These are phyloP conservation scores for Meloidogyne exigua DNA, from an alignment of 1,140 invertebrate genomes.

Conservation along the genomic window DNA sequence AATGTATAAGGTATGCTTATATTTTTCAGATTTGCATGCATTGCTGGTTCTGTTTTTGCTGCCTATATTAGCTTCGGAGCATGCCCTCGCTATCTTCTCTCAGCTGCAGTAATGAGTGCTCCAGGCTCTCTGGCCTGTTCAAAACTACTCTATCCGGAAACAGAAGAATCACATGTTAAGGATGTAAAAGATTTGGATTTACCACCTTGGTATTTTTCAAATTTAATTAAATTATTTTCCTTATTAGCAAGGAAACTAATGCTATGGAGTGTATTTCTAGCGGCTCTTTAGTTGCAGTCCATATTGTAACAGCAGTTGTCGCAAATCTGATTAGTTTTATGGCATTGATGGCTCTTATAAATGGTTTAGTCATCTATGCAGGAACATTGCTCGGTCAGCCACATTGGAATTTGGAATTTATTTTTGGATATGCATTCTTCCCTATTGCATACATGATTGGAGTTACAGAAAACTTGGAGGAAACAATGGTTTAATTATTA, in stretches of 20 bases:
- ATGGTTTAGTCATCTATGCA: constrained; percentile 77
- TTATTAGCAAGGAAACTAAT: constrained; percentile 19
- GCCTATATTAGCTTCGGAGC: constrained; percentile 74
- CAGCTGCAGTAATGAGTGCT: constrained; percentile 59
- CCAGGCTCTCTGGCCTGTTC: constrained; percentile 58
- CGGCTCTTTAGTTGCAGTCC: constrained; percentile 71
- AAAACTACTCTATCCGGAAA: constrained; percentile 53
- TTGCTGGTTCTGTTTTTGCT: constrained; percentile 86
- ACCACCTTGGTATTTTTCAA: constrained; percentile 28
- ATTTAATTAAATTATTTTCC: constrained; percentile 6
- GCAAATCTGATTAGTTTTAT: constrained; percentile 88
- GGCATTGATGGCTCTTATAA: constrained; percentile 78
- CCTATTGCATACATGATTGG: constrained; percentile 79
- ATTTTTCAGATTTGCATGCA: constrained; percentile 76
- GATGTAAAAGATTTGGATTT: constrained; percentile 51
- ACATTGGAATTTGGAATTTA: constrained; percentile 20
- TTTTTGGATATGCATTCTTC: constrained; percentile 76
- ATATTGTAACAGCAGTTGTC: constrained; percentile 80
- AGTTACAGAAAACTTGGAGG: constrained; percentile 67
- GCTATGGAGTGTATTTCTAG: constrained; percentile 63
- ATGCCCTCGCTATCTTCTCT: constrained; percentile 69
- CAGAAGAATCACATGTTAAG: constrained; percentile 58
- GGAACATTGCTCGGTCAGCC: constrained; percentile 73
- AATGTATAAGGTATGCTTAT: constrained; percentile 65
- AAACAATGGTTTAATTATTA: constrained; percentile 10